Evolutionary conservation across 2,113 vertebrate genomes (phyloP).

Genomic region (Poeciliopsis occidentalis): DNA sequence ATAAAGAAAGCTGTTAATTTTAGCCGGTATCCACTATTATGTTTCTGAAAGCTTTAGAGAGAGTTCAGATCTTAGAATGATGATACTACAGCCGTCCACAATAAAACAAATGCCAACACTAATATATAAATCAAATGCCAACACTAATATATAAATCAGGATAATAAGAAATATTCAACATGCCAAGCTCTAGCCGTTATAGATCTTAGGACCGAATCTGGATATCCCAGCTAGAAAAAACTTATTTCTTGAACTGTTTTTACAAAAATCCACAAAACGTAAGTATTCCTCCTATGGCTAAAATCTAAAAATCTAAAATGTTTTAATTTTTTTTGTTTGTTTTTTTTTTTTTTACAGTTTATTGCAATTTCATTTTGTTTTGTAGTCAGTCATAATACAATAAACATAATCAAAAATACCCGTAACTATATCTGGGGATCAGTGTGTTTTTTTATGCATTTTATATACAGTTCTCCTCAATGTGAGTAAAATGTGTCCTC

Average conservation of each 20-base stretch:
- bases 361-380: background rate
- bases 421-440: constrained; percentile 22
- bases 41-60: background rate
- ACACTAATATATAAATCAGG: background rate
- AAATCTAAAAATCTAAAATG: too few species aligned
- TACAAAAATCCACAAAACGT: background rate
- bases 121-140: background rate
- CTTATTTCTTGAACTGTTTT: background rate
- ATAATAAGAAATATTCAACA: background rate
- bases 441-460: constrained; percentile 10
- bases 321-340: too few species aligned
- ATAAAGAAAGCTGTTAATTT: background rate
- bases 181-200: background rate
- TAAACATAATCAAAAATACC: constrained; percentile 28
- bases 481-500: constrained; percentile 32
- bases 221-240: background rate
- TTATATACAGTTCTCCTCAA: constrained; percentile 43
- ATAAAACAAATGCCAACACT: background rate
- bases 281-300: too few species aligned
- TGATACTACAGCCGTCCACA: background rate
- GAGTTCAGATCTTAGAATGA: background rate
- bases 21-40: background rate
- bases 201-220: background rate
- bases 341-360: background rate
- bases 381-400: background rate